Base-by-base conservation (phyloP, 2,888 invertebrate genomes). In the Drosophila histrio region DNA sequence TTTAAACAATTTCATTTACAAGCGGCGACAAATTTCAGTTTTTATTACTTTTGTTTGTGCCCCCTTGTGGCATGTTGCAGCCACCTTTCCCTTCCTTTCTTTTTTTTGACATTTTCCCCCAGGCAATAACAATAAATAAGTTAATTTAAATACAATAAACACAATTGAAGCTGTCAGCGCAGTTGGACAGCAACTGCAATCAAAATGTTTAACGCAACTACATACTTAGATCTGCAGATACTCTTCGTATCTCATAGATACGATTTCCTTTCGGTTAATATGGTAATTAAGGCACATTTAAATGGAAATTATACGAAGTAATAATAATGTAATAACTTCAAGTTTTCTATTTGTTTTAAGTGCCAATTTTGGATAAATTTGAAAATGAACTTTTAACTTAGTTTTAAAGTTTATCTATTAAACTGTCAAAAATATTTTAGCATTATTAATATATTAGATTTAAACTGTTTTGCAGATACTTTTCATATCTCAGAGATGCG, bases 91-190 rank as follows among this genome's bases (percentile, higher is more conserved):
- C 19, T 34, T 15, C 21, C 3, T 22, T 22, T 52, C 8, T 19
- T 34, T 17, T 53, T 7, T 47, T 13, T 19, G 38, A 59, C 70
- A 24, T 58, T 70, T 64, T 59, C 54, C 63, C 43, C 52, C 38
- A 44, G 71, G 68, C 58, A 63, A 77, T 83, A 75, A 86, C 86
- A 75, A 86, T 84, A 84, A 88, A 88, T 88, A 88, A 84, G 88
- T 84, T 84, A 79, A 84, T 84, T 88, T 88, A 77, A 88, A 84
- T 86, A 88, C 80, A 83, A 88, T 84, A 88, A 84, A 88, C 76
- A 88, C 72, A 84, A 88, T 86, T 83, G 77, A 69, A 58, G 62
- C 64, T 65, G 77, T 62, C 70, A 30, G 11, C 49, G 49, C 56
- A 38, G 15, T 60, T 43, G 47, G 59, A 52, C 59, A 39, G 53